Percentiles rank a stretch among this genome's conserved stretches.
These are phyloP conservation scores for Aegypius monachus DNA, from an alignment of 2,113 vertebrate species.

Conservation along the genomic window DNA sequence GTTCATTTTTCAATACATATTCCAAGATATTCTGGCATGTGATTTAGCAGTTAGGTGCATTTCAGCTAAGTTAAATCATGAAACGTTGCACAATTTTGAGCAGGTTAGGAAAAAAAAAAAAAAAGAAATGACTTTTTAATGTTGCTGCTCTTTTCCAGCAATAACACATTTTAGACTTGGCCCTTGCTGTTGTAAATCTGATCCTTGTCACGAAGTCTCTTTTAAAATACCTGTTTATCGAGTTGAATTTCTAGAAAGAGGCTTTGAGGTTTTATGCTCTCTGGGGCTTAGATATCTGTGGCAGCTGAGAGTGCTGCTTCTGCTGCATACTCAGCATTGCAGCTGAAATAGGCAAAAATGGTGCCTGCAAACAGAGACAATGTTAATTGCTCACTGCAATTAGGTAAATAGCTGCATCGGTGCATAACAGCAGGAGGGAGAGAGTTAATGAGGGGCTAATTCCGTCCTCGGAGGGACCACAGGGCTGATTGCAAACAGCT, in stretches of 20 bases:
- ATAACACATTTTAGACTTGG: background rate
- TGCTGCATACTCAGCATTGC: background rate
- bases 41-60: background rate
- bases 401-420: background rate
- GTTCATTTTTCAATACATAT: background rate
- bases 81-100: background rate
- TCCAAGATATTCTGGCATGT: background rate
- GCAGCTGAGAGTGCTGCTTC: background rate
- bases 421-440: background rate
- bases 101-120: background rate
- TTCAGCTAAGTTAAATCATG: background rate
- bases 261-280: background rate
- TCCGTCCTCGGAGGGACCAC: background rate
- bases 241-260: background rate
- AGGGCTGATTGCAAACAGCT: background rate
- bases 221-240: background rate
- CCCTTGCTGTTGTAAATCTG: background rate
- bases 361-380: background rate
- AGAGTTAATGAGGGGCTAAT: background rate
- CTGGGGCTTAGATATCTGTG: background rate
- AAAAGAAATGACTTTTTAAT: background rate
- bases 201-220: background rate
- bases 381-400: background rate
- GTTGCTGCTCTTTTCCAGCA: background rate
- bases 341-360: background rate